Evolutionary conservation across 1,140 invertebrate genomes (phyloP).

Genomic region (Calephelis nemesis): DNA sequence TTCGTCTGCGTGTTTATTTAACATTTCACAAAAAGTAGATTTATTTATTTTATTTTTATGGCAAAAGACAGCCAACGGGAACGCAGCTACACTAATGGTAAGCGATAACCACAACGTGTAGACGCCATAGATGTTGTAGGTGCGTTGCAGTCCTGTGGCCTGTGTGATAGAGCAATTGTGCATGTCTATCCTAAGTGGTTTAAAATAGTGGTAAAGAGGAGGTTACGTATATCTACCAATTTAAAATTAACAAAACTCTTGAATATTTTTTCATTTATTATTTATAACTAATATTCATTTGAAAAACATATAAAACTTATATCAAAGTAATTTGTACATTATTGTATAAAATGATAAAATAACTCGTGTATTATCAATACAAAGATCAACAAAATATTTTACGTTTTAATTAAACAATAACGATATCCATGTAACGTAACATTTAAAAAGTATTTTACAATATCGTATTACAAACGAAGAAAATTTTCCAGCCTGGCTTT

Average conservation of each 20-base stretch:
- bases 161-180: too few relatives aligned
- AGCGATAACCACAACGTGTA: too few relatives aligned
- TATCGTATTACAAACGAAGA: not conserved
- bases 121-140: too few relatives aligned
- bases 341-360: slow-evolving; percentile 4
- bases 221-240: too few relatives aligned
- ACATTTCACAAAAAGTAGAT: too few relatives aligned
- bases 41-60: too few relatives aligned
- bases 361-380: not conserved
- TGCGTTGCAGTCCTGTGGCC: too few relatives aligned
- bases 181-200: too few relatives aligned
- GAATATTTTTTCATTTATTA: not conserved
- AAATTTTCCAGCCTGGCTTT: not conserved
- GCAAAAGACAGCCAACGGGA: too few relatives aligned
- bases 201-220: too few relatives aligned
- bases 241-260: not conserved
- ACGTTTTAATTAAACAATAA: slow-evolving; percentile 7
- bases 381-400: slow-evolving; percentile 7
- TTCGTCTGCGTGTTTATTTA: too few relatives aligned
- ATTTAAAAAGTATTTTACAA: not conserved
- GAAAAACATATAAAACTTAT: slow-evolving; percentile 16
- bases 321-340: not conserved
- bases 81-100: too few relatives aligned
- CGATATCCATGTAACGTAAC: slow-evolving; percentile 1
- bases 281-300: slow-evolving; percentile 2